These are phyloP conservation scores for Tangara arthus DNA, from an alignment of 2,797 vertebrate genomes.

Conservation along the genomic window DNA sequence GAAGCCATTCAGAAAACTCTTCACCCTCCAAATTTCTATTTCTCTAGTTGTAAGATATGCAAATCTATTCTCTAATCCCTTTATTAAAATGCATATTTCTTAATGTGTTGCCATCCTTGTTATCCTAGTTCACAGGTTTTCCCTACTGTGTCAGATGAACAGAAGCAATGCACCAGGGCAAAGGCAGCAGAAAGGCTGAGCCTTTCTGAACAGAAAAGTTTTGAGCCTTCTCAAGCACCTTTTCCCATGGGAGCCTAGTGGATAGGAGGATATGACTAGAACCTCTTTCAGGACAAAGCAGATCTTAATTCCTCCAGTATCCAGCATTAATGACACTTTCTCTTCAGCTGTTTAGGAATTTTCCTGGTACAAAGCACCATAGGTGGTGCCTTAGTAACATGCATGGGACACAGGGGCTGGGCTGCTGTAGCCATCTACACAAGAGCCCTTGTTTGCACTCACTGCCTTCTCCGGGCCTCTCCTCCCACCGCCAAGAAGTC, in stretches of 20 bases:
- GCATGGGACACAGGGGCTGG: rapidly evolving
- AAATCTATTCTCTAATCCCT: not conserved
- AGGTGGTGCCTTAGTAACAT: not conserved
- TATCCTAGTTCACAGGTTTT: not conserved
- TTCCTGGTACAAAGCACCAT: not conserved
- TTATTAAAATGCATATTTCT: not conserved
- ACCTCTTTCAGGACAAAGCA: not conserved
- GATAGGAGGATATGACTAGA: not conserved
- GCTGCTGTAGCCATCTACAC: not conserved
- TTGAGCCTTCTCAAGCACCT: not conserved
- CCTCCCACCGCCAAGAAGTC: not conserved
- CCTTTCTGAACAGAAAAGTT: not conserved
- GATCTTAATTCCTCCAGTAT: not conserved
- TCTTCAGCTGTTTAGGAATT: not conserved
- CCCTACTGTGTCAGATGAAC: not conserved
- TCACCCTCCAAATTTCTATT: not conserved
- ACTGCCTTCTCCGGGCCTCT: not conserved
- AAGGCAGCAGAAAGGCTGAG: not conserved
- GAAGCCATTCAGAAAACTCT: not conserved
- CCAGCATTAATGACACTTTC: not conserved
- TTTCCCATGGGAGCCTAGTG: not conserved
- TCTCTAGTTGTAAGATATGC: not conserved
- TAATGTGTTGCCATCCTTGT: not conserved
- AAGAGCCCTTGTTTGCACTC: not conserved
- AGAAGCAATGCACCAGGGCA: not conserved